Conservation (phyloP, 1,140 invertebrate genomes). For the Lethocerus indicus region DNA sequence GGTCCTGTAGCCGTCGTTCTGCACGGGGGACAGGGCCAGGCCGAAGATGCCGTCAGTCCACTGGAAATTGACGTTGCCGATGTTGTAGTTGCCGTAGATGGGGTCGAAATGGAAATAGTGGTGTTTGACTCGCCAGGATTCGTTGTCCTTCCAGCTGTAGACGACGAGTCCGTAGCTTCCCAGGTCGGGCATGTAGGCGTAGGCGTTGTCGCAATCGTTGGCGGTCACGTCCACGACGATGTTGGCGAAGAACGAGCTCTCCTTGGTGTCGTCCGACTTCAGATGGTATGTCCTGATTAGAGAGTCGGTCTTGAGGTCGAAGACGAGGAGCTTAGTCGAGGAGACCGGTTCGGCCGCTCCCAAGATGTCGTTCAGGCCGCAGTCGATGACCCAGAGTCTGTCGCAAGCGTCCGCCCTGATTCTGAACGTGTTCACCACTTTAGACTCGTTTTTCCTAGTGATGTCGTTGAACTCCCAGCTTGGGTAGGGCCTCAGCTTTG, state of each 20-base stretch:
- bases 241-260: slow-evolving; percentile 54
- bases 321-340: slow-evolving; percentile 44
- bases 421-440: slow-evolving; percentile 56
- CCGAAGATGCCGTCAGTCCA: slow-evolving; percentile 63
- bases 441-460: slow-evolving; percentile 24
- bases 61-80: slow-evolving; percentile 49
- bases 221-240: slow-evolving; percentile 50
- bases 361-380: slow-evolving; percentile 42
- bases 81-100: slow-evolving; percentile 44
- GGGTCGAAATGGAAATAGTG: slow-evolving; percentile 71
- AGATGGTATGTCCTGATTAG: slow-evolving; percentile 41
- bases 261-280: slow-evolving; percentile 39
- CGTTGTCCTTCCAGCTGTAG: slow-evolving; percentile 49
- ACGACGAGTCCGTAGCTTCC: slow-evolving; percentile 54
- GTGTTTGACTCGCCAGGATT: slow-evolving; percentile 57
- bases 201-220: slow-evolving; percentile 49
- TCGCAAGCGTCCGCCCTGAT: slow-evolving; percentile 52
- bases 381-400: slow-evolving; percentile 59
- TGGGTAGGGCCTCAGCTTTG: slow-evolving; percentile 50
- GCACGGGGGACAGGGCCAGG: slow-evolving; percentile 37
- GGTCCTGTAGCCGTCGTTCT: slow-evolving; percentile 42
- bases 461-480: slow-evolving; percentile 49
- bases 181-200: slow-evolving; percentile 56
- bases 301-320: slow-evolving; percentile 52
- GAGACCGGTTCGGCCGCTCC: slow-evolving; percentile 35